phyloP scores from a whole-genome alignment of 1,140 invertebrate species.

The Luehdorfia chinensis region DNA sequence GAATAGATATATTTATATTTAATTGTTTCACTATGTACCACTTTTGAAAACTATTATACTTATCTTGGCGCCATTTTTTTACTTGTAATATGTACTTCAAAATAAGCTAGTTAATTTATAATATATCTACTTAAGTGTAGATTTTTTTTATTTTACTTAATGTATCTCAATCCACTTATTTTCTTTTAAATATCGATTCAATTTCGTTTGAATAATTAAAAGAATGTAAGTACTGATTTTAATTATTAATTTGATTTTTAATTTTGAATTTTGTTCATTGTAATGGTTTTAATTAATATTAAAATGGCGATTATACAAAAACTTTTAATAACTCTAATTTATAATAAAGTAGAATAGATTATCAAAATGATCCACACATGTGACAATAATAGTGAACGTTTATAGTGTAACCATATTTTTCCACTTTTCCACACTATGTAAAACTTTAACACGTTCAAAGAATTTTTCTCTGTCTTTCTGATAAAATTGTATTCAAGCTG shows the following conservation, averaged over 20 bases:
- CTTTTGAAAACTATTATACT: constrained; percentile 8
- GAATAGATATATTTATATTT: constrained; percentile 23
- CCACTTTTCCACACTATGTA: constrained; percentile 55
- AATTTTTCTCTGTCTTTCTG: constrained; percentile 29
- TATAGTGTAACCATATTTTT: constrained; percentile 56
- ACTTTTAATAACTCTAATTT: too few relatives aligned
- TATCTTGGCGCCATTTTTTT: neutral
- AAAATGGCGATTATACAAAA: too few relatives aligned
- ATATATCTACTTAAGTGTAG: too few relatives aligned
- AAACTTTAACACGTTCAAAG: constrained; percentile 25
- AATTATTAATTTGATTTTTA: too few relatives aligned
- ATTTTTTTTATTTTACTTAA: too few relatives aligned
- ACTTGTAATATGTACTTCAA: neutral
- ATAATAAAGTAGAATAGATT: neutral
- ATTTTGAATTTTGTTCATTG: too few relatives aligned
- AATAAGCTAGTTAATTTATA: too few relatives aligned
- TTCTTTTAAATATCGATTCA: too few relatives aligned
- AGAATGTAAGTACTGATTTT: too few relatives aligned
- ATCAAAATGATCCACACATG: neutral
- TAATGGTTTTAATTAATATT: too few relatives aligned
- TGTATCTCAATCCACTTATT: too few relatives aligned
- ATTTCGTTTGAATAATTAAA: too few relatives aligned
- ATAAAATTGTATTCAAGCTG: constrained; percentile 24
- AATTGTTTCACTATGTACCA: constrained; percentile 13
- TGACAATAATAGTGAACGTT: constrained; percentile 14